Evolutionary conservation across 2,888 invertebrate genomes (phyloP).

Genomic region (Drosophila prostipennis): DNA sequence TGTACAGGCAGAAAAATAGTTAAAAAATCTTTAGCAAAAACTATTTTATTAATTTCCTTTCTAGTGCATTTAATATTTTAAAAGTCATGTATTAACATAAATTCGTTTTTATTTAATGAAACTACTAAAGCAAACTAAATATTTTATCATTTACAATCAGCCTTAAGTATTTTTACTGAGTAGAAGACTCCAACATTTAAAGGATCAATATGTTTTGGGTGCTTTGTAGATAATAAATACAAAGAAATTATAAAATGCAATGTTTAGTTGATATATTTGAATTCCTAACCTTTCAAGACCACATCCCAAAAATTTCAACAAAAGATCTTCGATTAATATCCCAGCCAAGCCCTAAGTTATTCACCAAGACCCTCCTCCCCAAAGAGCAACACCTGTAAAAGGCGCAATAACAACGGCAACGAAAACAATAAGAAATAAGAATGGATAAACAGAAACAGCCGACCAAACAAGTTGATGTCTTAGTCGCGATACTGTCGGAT

Average conservation of each 20-base stretch:
- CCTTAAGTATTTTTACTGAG: too few species aligned
- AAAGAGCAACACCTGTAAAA: slow-evolving; percentile 29
- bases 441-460: slow-evolving; percentile 17
- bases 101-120: too few species aligned
- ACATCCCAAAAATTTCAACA: neutral
- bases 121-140: too few species aligned
- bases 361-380: neutral
- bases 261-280: neutral
- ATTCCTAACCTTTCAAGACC: neutral
- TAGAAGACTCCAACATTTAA: too few species aligned
- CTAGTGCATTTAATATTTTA: too few species aligned
- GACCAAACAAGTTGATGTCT: slow-evolving; percentile 50
- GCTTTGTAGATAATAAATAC: too few species aligned
- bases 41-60: too few species aligned
- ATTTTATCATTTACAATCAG: too few species aligned
- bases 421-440: slow-evolving; percentile 28
- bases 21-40: too few species aligned
- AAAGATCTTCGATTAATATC: neutral
- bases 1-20: too few species aligned
- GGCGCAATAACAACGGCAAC: slow-evolving; percentile 32
- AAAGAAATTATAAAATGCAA: neutral
- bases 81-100: too few species aligned
- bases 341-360: slow-evolving; percentile 11
- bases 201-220: too few species aligned
- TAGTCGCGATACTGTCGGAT: slow-evolving; percentile 56